Evolutionary conservation across 2,797 vertebrate species (phyloP).

Genomic region (Bothrops alternatus): DNA sequence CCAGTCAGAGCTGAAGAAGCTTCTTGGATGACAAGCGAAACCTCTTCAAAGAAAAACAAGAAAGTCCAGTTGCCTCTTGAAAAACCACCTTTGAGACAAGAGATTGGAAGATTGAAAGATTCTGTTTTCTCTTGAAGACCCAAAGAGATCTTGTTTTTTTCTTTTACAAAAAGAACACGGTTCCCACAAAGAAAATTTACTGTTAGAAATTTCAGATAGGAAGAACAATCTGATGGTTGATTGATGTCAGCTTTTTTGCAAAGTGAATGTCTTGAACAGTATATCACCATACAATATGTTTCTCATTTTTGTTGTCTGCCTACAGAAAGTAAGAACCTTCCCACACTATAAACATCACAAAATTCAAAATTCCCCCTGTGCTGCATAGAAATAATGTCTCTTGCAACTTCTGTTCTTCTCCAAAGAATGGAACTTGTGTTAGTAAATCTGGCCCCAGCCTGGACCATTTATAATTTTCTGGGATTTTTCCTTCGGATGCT

Average conservation of each 20-base stretch:
- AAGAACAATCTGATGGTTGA: background rate
- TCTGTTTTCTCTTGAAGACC: background rate
- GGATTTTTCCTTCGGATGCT: conserved; percentile 1
- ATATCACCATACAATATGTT: background rate
- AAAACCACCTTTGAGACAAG: background rate
- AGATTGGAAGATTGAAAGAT: background rate
- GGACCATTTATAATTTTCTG: conserved; percentile 24
- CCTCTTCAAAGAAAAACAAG: too few relatives aligned
- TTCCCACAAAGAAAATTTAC: background rate
- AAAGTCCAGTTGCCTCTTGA: background rate
- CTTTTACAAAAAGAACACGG: background rate
- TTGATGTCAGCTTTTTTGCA: conserved; percentile 11
- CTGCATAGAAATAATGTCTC: background rate
- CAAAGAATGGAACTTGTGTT: background rate
- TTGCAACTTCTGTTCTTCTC: background rate
- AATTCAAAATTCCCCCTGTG: background rate
- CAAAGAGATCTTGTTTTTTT: background rate
- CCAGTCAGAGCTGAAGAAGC: too few relatives aligned
- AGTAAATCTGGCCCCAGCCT: conserved; percentile 11
- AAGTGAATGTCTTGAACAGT: background rate
- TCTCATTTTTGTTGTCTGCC: conserved; percentile 9
- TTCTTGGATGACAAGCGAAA: too few relatives aligned
- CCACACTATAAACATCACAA: conserved; percentile 17
- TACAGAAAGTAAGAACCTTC: background rate
- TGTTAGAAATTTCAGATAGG: background rate